phyloP scores from a whole-genome alignment of 2,797 vertebrate genomes.

The Rhinatrema bivittatum region DNA sequence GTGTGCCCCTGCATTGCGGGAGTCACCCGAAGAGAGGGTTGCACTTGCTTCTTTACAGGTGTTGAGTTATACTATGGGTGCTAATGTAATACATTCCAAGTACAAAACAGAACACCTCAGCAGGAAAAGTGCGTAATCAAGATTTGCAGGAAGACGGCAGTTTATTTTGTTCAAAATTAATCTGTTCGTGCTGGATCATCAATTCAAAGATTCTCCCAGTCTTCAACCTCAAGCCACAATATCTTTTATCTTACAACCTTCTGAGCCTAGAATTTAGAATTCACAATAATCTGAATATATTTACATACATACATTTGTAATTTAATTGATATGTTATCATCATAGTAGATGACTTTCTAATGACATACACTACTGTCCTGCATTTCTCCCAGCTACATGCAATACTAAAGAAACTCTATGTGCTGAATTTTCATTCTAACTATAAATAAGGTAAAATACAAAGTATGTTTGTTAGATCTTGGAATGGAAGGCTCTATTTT shows the following conservation, averaged over 20 bases:
- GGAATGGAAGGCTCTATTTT: no score
- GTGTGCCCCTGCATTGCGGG: no score
- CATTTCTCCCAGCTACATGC: neutral
- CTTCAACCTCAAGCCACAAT: slow-evolving; percentile 1
- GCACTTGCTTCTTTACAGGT: no score
- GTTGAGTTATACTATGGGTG: no score
- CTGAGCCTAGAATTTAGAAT: neutral
- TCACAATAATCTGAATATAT: slow-evolving; percentile 7
- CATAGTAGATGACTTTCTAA: no score
- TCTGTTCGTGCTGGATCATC: neutral
- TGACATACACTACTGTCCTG: neutral
- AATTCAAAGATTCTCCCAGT: fast-evolving
- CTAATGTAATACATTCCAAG: no score
- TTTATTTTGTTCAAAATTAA: neutral
- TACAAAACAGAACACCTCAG: no score
- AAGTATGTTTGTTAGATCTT: no score
- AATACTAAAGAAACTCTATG: neutral
- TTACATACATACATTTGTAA: neutral
- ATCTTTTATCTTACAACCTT: neutral
- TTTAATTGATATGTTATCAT: neutral
- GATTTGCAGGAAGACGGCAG: neutral
- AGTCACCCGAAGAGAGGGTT: no score
- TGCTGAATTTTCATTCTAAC: neutral
- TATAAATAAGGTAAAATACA: slow-evolving; percentile 1
- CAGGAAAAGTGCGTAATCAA: neutral